Evolutionary conservation across 2,113 vertebrate species (phyloP).

Genomic region (Nibea coibor): DNA sequence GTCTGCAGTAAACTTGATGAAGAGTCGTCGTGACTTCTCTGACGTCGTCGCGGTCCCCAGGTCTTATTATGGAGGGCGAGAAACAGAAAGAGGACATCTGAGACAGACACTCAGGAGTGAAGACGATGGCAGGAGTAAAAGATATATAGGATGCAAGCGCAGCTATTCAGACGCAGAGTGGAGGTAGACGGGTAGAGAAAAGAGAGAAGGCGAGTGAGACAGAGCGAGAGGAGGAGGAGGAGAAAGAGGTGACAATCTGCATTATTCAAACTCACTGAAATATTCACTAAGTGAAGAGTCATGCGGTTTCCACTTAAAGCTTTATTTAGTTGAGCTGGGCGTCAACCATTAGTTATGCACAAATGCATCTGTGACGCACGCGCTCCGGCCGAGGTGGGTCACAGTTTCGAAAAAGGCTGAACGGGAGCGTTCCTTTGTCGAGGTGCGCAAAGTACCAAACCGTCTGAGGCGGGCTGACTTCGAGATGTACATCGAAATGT

Average conservation of each 20-base stretch:
- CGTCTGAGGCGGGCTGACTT: neutral
- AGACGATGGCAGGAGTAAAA: conserved; percentile 44
- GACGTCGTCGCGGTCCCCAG: conserved; percentile 24
- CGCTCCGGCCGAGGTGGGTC: conserved; percentile 28
- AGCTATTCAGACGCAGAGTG: conserved; percentile 22
- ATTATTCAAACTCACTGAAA: conserved; percentile 82
- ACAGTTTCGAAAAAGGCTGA: conserved; percentile 36
- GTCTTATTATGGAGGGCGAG: conserved; percentile 11
- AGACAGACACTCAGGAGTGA: conserved; percentile 35
- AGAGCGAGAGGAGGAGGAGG: neutral
- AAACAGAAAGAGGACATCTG: conserved; percentile 1
- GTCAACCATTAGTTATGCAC: conserved; percentile 75
- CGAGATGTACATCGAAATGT: neutral
- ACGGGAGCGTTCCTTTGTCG: conserved; percentile 58
- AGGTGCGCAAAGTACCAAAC: conserved; percentile 19
- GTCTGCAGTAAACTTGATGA: conserved; percentile 38
- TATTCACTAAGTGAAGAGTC: conserved; percentile 76
- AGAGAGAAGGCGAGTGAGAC: conserved; percentile 5
- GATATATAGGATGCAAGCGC: conserved; percentile 20
- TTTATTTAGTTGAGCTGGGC: conserved; percentile 78
- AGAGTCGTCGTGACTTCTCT: conserved; percentile 43
- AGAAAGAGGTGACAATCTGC: conserved; percentile 77
- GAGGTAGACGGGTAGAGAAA: conserved; percentile 46
- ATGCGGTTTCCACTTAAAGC: conserved; percentile 73
- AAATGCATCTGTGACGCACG: conserved; percentile 74